Evolutionary conservation across 2,797 vertebrate species (phyloP).

Genomic region (Molossus alvarezi): DNA sequence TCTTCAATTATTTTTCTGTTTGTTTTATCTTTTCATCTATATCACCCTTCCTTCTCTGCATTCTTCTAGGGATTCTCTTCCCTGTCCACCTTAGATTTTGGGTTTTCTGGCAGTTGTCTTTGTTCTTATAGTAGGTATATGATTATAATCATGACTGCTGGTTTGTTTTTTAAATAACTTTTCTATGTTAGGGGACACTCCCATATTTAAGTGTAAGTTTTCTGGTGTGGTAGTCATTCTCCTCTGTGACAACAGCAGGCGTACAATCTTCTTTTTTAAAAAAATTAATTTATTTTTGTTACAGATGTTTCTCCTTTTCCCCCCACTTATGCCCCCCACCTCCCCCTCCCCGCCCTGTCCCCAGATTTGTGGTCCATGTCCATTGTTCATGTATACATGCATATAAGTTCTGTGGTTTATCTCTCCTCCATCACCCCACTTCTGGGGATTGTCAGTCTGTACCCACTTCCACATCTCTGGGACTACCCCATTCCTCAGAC

Average conservation of each 20-base stretch:
- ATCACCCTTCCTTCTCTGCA: not conserved
- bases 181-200: not conserved
- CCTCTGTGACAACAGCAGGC: not conserved
- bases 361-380: no score
- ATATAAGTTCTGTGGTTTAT: no score
- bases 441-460: no score
- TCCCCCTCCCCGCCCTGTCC: no score
- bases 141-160: not conserved
- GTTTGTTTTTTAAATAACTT: not conserved
- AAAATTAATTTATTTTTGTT: no score
- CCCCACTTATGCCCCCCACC: no score
- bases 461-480: no score
- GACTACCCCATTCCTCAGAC: no score
- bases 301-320: no score
- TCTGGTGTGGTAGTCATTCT: not conserved
- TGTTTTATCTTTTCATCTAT: not conserved
- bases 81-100: not conserved
- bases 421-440: no score
- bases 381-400: no score
- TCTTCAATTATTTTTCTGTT: not conserved
- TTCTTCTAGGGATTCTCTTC: not conserved
- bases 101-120: slow-evolving; percentile 39
- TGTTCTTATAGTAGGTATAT: not conserved
- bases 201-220: slow-evolving; percentile 39
- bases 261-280: not conserved